Base-by-base conservation (phyloP, 2,888 invertebrate species). In the Micoletzkya japonica region DNA sequence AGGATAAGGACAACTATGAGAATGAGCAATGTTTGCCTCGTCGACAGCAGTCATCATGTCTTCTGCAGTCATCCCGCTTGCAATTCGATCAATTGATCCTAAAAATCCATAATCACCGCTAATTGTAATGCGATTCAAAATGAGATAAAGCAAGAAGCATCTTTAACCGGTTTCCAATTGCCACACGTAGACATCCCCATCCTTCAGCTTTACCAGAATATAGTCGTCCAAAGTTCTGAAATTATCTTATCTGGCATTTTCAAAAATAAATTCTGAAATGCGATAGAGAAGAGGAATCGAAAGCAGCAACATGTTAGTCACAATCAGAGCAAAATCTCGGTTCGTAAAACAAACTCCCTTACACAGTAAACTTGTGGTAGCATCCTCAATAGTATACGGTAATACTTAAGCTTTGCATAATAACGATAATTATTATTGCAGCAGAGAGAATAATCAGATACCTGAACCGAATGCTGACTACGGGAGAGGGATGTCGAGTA, bases 131-230 rank as follows among this genome's bases (percentile, higher is more conserved):
- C 10, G 6, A 2, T 10, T 10, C 14, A 6, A 28, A 28, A 52
- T n/a, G 14, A 28, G 28, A 49, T 64, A 24, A 64, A 52, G n/a
- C 37, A 59, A 59, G 26, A 4, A 28, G 17, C 32, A 50, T 36
- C 49, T 24, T 36, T n/a, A 76, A 88, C 90, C 90, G 1, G 97
- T 98, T 88, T 98, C 98, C 95, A 98, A 97, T 89, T 98, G 97
- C 98, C 98, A 98, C 0, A 98, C 95, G 87, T 95, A 96, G 1
- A 97, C 95, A 0, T 95, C 94, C 2, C 96, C 95, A 87, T 99
- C 97, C 7, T 94, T 93, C 86, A 95, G 95, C 0, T 94, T 94
- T 26, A 97, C 94, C 77, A 96, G 92, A 90, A 98, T 92, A 86
- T 96, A 98, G 87, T 99, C 98, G 85, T 98, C 97, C 2, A 94